Evolutionary conservation across 2,888 invertebrate genomes (phyloP).

Genomic region (Prosapia bicincta): DNA sequence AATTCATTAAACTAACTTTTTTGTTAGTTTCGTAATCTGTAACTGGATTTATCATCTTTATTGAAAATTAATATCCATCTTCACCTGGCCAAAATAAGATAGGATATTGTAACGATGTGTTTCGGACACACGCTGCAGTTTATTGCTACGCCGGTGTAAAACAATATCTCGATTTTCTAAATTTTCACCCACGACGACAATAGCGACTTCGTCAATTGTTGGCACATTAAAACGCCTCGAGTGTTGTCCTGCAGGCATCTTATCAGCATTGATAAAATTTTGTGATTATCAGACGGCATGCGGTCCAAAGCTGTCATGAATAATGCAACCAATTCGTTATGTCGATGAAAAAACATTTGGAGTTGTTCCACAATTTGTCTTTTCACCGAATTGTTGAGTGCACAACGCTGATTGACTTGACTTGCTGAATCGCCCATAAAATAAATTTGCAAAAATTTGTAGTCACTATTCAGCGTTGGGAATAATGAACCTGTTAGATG

Average conservation of each 20-base stretch:
- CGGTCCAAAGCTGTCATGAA: no score
- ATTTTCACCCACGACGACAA: slow-evolving; percentile 23
- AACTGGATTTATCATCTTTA: slow-evolving; percentile 24
- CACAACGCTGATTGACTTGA: no score
- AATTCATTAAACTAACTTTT: slow-evolving; percentile 34
- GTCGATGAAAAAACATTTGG: no score
- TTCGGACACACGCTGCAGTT: slow-evolving; percentile 32
- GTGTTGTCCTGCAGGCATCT: slow-evolving; percentile 21
- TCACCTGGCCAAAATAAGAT: slow-evolving; percentile 40
- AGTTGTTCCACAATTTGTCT: no score
- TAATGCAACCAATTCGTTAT: no score
- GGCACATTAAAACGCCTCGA: slow-evolving; percentile 21
- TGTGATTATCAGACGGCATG: slow-evolving; percentile 22
- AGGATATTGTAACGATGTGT: slow-evolving; percentile 42
- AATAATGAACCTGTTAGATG: no score
- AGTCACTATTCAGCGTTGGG: no score
- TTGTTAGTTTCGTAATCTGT: slow-evolving; percentile 12
- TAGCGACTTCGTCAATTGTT: slow-evolving; percentile 21
- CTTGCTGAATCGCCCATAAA: no score
- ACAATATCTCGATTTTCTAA: no score
- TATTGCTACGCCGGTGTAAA: no score
- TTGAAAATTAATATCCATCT: slow-evolving; percentile 40
- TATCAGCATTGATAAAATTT: slow-evolving; percentile 31
- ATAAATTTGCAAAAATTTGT: no score
- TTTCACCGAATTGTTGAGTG: no score